phyloP scores from a whole-genome alignment of 2,113 vertebrate species.

The Menidia beryllina region DNA sequence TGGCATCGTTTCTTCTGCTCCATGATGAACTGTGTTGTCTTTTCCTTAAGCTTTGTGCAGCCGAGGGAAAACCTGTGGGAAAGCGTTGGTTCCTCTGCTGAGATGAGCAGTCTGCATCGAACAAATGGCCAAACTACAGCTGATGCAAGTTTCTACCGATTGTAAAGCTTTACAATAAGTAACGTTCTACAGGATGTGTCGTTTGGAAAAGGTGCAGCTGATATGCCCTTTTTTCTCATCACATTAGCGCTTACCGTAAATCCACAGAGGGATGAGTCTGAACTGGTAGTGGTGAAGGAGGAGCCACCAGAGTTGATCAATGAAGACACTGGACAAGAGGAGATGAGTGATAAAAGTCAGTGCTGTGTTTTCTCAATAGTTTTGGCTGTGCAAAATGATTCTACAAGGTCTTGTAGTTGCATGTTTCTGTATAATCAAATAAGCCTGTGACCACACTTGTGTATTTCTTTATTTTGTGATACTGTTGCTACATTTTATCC shows the following conservation, averaged over 20 bases:
- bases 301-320: slow-evolving; percentile 64
- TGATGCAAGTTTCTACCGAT: slow-evolving; percentile 48
- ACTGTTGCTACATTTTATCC: neutral
- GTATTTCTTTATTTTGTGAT: neutral
- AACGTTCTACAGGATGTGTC: neutral
- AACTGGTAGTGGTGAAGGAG: slow-evolving; percentile 69
- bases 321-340: slow-evolving; percentile 19
- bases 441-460: neutral
- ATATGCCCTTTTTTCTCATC: neutral
- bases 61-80: slow-evolving; percentile 64
- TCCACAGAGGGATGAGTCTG: slow-evolving; percentile 39
- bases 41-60: slow-evolving; percentile 15
- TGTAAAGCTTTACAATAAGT: neutral
- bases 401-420: neutral
- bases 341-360: slow-evolving; percentile 62
- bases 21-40: neutral
- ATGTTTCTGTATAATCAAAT: neutral
- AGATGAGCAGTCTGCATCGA: slow-evolving; percentile 34
- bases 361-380: slow-evolving; percentile 3
- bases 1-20: neutral
- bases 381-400: neutral
- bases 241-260: slow-evolving; percentile 44
- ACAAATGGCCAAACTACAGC: slow-evolving; percentile 22
- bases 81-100: slow-evolving; percentile 48
- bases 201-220: neutral